Evolutionary conservation across 2,113 vertebrate genomes (phyloP).

Genomic region (Pelobates fuscus): DNA sequence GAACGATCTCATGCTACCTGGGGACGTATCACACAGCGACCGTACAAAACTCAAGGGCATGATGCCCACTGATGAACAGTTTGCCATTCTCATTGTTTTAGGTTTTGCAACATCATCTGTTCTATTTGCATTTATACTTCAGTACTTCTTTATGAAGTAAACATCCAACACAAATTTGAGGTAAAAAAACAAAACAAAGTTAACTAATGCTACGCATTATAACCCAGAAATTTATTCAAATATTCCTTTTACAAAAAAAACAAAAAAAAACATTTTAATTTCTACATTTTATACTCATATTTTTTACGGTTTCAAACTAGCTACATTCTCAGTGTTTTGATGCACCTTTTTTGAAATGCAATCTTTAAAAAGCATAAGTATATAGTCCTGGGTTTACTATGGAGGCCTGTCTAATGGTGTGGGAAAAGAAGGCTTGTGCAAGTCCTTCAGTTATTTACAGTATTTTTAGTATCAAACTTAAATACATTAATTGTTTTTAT

Average conservation of each 20-base stretch:
- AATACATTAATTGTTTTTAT: too few relatives aligned
- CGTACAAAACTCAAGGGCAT: slow-evolving; percentile 73
- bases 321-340: slow-evolving; percentile 71
- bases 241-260: slow-evolving; percentile 65
- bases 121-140: slow-evolving; percentile 94
- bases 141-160: slow-evolving; percentile 98
- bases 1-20: slow-evolving; percentile 68
- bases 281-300: slow-evolving; percentile 72
- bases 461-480: too few relatives aligned
- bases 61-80: slow-evolving; percentile 91
- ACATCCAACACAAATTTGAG: slow-evolving; percentile 67
- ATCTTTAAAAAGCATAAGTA: slow-evolving; percentile 55
- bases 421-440: too few relatives aligned
- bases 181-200: slow-evolving; percentile 77
- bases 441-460: too few relatives aligned
- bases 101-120: slow-evolving; percentile 89
- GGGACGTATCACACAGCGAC: slow-evolving; percentile 68
- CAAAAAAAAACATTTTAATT: slow-evolving; percentile 55
- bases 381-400: not conserved
- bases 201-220: slow-evolving; percentile 80
- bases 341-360: slow-evolving; percentile 82
- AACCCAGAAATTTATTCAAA: slow-evolving; percentile 82
- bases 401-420: not conserved
- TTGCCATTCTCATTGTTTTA: slow-evolving; percentile 88
- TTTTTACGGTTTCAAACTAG: slow-evolving; percentile 77